Evolutionary conservation across 2,113 vertebrate species (phyloP).

Genomic region (Turnix velox): DNA sequence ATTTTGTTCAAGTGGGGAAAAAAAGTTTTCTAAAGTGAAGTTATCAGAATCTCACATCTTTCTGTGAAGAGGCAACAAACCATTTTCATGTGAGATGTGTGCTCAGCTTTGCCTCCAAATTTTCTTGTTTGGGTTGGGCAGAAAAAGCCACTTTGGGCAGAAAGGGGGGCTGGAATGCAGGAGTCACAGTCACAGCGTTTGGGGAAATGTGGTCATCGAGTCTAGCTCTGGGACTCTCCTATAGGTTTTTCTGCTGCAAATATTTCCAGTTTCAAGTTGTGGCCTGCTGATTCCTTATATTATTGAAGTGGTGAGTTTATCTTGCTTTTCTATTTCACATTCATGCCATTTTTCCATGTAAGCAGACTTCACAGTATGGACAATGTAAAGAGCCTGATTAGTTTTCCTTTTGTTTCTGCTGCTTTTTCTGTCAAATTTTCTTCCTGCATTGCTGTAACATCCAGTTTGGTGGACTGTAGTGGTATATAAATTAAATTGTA

Average conservation of each 20-base stretch:
- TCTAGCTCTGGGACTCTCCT: background rate
- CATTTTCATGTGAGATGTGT: background rate
- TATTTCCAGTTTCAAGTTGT: background rate
- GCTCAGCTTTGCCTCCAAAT: background rate
- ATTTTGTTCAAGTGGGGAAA: background rate
- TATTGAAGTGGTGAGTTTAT: background rate
- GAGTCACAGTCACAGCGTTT: background rate
- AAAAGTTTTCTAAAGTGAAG: fast-evolving
- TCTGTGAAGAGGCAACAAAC: background rate
- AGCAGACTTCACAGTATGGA: background rate
- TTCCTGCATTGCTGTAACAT: background rate
- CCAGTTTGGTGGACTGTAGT: background rate
- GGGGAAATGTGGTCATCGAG: background rate
- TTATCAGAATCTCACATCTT: background rate
- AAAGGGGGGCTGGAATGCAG: background rate
- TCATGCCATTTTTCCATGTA: background rate
- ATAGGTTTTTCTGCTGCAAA: background rate
- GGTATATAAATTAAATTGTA: background rate
- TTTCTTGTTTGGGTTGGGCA: background rate
- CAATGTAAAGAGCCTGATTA: background rate
- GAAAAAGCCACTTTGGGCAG: background rate
- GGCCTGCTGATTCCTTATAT: background rate
- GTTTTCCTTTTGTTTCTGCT: background rate
- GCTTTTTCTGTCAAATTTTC: background rate
- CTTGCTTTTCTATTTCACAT: background rate